phyloP scores from a whole-genome alignment of 2,113 vertebrate genomes.

The Ranitomeya imitator region DNA sequence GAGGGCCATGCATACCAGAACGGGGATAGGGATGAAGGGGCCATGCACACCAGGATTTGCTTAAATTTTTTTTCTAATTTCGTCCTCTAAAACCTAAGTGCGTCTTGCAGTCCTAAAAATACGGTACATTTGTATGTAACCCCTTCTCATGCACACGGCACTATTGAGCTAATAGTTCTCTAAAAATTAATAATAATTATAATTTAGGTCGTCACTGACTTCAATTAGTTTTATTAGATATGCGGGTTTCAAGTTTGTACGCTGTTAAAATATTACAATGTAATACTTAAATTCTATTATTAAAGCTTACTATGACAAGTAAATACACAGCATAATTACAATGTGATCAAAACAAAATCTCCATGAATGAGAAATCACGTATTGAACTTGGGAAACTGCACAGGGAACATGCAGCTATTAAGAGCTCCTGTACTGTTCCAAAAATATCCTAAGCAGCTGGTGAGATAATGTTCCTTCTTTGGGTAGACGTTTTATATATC shows the following conservation, averaged over 20 bases:
- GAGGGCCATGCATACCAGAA: no score
- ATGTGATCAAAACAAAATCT: background rate
- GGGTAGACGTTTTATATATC: background rate
- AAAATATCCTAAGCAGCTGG: conserved; percentile 17
- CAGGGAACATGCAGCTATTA: background rate
- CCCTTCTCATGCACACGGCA: no score
- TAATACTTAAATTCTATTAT: background rate
- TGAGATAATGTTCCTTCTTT: conserved; percentile 8
- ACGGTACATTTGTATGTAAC: no score
- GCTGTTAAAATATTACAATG: background rate
- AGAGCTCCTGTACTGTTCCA: background rate
- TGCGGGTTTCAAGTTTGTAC: background rate
- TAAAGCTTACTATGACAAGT: background rate
- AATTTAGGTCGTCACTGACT: no score
- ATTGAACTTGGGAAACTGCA: background rate
- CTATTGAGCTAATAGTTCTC: no score
- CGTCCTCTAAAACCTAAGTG: no score
- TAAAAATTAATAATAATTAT: no score
- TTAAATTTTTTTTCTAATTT: no score
- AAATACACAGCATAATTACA: background rate
- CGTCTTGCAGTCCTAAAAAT: no score
- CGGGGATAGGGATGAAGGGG: no score
- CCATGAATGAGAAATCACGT: background rate
- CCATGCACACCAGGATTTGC: no score
- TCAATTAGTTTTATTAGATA: no score